These are phyloP conservation scores for Chunga burmeisteri DNA, from an alignment of 2,113 vertebrate genomes.

Conservation along the genomic window DNA sequence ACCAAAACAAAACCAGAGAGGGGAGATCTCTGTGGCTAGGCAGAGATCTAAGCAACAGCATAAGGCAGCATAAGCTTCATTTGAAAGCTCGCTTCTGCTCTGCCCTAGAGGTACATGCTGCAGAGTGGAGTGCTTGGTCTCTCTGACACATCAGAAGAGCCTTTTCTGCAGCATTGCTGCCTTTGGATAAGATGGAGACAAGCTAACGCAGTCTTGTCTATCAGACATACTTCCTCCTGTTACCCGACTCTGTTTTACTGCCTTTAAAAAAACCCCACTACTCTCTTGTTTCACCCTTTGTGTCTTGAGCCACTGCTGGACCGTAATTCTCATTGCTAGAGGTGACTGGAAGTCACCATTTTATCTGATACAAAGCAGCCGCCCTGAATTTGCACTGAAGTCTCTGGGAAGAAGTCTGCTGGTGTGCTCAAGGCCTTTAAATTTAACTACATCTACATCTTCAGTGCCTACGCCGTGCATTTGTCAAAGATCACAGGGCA, in stretches of 20 bases:
- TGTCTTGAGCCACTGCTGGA: neutral
- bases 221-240: slow-evolving; percentile 9
- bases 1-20: slow-evolving; percentile 35
- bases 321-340: neutral
- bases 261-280: neutral
- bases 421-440: neutral
- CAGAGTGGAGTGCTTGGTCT: slow-evolving; percentile 26
- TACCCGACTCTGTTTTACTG: slow-evolving; percentile 3
- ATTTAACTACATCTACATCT: neutral
- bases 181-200: slow-evolving; percentile 46
- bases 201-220: neutral
- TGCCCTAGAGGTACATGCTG: slow-evolving; percentile 33
- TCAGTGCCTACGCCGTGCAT: rapidly evolving
- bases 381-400: neutral
- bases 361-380: neutral
- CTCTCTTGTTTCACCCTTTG: neutral
- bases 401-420: neutral
- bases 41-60: slow-evolving; percentile 35
- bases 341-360: neutral
- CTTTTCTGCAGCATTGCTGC: slow-evolving; percentile 22
- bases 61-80: neutral
- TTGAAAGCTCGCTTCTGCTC: slow-evolving; percentile 16
- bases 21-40: neutral
- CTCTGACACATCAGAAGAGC: slow-evolving; percentile 47
- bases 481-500: neutral